These are phyloP conservation scores for Plebejus melissa DNA, from an alignment of 2,888 invertebrate species.

Conservation along the genomic window DNA sequence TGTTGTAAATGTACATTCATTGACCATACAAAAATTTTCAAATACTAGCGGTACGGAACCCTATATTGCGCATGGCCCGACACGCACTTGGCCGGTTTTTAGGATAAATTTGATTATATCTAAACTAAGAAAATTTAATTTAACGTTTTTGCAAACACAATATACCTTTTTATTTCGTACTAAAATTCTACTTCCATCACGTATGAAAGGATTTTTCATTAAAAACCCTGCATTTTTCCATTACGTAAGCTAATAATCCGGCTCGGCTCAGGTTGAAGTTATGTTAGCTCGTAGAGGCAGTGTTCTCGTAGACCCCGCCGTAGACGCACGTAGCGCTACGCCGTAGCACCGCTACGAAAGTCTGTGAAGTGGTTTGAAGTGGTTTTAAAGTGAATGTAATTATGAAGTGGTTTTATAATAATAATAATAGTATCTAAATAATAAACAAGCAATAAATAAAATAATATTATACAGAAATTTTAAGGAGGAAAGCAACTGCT, in stretches of 20 bases:
- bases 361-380: slow-evolving; percentile 27
- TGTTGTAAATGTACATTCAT: no score
- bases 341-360: slow-evolving; percentile 46
- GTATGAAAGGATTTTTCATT: neutral
- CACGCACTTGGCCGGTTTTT: no score
- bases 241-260: slow-evolving; percentile 1
- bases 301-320: slow-evolving; percentile 35
- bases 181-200: no score
- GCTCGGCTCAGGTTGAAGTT: neutral
- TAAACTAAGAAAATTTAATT: no score
- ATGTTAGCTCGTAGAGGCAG: neutral
- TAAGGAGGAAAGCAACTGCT: no score
- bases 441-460: neutral
- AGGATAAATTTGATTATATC: no score
- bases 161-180: no score
- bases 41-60: no score
- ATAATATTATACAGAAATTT: neutral
- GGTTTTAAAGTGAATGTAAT: slow-evolving; percentile 1
- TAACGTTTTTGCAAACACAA: no score
- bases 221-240: neutral
- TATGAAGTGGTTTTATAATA: neutral
- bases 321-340: slow-evolving; percentile 50
- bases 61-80: no score
- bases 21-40: no score
- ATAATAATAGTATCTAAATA: neutral